These are phyloP conservation scores for Phaedon cochleariae DNA, from an alignment of 2,888 invertebrate species.

Conservation along the genomic window DNA sequence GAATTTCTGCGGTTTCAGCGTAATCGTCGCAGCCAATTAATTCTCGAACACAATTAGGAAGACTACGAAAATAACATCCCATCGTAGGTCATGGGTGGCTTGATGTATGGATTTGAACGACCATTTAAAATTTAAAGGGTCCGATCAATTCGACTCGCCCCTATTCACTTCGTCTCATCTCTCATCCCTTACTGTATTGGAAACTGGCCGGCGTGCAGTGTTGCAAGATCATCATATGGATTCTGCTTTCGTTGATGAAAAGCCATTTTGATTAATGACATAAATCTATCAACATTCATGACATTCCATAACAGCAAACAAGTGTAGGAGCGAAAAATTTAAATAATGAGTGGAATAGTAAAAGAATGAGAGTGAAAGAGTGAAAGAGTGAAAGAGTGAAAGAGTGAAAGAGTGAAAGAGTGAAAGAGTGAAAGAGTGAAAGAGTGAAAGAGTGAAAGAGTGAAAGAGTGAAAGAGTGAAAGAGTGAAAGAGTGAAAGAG, in stretches of 20 bases:
- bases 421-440: no score
- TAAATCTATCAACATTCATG: no score
- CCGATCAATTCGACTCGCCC: not conserved
- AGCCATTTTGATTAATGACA: not conserved
- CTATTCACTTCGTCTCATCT: not conserved
- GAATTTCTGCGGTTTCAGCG: not conserved
- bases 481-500: no score
- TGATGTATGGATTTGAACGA: constrained; percentile 32
- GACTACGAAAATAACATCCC: not conserved
- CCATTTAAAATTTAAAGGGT: constrained; percentile 29
- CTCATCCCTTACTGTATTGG: not conserved
- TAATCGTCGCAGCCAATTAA: not conserved
- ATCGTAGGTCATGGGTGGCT: constrained; percentile 41
- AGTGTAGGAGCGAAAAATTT: no score
- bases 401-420: no score
- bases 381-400: no score
- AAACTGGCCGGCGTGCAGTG: not conserved
- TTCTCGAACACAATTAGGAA: not conserved
- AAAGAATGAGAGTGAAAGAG: no score
- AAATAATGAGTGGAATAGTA: no score
- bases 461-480: no score
- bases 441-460: no score
- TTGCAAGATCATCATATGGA: no score
- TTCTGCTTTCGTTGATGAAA: constrained; percentile 7
- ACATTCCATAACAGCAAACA: no score